Evolutionary conservation across 2,797 vertebrate species (phyloP), one percentile per base, ranked within the genome.

Genomic region (Rhinatrema bivittatum): DNA sequence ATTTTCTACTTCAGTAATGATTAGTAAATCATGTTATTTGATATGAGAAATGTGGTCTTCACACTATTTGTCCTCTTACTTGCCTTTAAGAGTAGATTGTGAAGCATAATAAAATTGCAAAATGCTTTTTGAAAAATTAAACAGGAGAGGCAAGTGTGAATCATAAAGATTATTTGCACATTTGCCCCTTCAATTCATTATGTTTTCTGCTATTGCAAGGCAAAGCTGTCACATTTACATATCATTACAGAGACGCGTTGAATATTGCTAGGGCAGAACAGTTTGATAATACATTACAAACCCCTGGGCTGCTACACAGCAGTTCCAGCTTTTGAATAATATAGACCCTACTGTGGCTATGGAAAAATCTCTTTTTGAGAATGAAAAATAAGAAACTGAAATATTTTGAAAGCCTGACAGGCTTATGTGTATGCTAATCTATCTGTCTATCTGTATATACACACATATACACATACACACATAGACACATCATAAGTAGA

Each of bases 401-500:
- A n/a, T n/a, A n/a, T n/a, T n/a, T n/a, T n/a, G n/a, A n/a, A n/a
- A n/a, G n/a, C n/a, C n/a, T n/a, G n/a, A n/a, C n/a, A n/a, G n/a
- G n/a, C n/a, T n/a, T n/a, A n/a, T n/a, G n/a, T n/a, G n/a, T n/a
- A n/a, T n/a, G n/a, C n/a, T n/a, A n/a, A n/a, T n/a, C n/a, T n/a
- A n/a, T n/a, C n/a, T n/a, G n/a, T n/a, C n/a, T n/a, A n/a, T n/a
- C n/a, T n/a, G n/a, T n/a, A n/a, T n/a, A n/a, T n/a, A n/a, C n/a
- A n/a, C 56, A 61, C 45, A 46, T 13, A 8, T 53, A 26, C 5
- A 54, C 45, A 57, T 53, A 56, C 66, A 62, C 3, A 0, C 1
- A 10, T 46, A 34, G 53, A 47, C 70, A 79, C 62, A 67, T 77
- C 77, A 80, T 62, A 57, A 62, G 68, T 68, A 58, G 54, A 72